Percentiles rank a stretch among this genome's conserved stretches.
Evolutionary conservation across 2,797 vertebrate genomes (phyloP).

Genomic region (Aselliscus stoliczkanus): DNA sequence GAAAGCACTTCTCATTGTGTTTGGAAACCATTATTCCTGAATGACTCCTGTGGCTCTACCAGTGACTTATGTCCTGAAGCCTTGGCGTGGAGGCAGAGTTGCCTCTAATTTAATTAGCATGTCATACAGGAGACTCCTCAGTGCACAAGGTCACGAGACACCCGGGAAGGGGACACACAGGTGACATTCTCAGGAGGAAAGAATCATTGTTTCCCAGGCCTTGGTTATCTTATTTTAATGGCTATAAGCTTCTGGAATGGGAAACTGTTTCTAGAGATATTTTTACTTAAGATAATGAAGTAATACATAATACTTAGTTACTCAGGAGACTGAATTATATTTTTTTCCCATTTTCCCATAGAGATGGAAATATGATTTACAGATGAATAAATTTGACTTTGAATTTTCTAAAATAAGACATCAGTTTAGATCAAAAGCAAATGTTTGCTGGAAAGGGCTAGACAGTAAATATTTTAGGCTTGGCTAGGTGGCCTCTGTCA

Average conservation of each 20-base stretch:
- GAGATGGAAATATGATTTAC: background rate
- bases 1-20: background rate
- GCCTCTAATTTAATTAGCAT: background rate
- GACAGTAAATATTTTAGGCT: no score
- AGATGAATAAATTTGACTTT: background rate
- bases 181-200: background rate
- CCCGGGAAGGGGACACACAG: background rate
- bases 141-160: background rate
- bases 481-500: background rate
- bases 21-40: background rate
- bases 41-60: background rate
- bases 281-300: background rate
- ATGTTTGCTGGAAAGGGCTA: background rate
- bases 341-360: background rate
- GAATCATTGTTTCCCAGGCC: background rate
- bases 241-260: background rate
- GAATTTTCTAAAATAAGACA: background rate
- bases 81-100: background rate
- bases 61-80: background rate
- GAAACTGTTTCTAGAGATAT: background rate
- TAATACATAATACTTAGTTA: background rate
- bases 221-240: background rate
- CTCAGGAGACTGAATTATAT: background rate
- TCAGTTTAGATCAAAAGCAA: background rate
- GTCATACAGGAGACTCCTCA: accelerated